Evolutionary conservation across 1,140 invertebrate species (phyloP).

Genomic region (Halesus radiatus): DNA sequence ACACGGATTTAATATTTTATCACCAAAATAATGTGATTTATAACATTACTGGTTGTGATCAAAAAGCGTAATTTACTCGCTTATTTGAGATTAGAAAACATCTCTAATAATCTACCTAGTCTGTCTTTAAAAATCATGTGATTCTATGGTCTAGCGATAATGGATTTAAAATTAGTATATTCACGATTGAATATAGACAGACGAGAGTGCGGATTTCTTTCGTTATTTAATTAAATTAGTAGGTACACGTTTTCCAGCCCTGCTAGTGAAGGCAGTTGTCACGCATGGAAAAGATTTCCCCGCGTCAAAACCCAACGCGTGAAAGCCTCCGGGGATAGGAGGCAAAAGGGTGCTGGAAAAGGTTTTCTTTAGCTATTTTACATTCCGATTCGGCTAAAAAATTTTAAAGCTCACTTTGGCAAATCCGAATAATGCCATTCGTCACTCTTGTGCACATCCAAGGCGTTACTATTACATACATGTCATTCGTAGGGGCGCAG

Average conservation of each 20-base stretch:
- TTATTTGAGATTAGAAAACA: no score
- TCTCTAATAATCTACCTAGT: no score
- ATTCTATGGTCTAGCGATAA: no score
- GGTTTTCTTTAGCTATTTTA: conserved; percentile 27
- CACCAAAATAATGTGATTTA: no score
- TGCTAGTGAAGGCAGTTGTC: conserved; percentile 41
- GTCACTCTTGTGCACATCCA: conserved; percentile 31
- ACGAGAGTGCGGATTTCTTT: neutral
- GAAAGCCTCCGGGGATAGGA: conserved; percentile 25
- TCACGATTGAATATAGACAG: neutral
- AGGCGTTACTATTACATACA: conserved; percentile 20
- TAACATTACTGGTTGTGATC: no score
- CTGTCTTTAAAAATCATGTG: no score
- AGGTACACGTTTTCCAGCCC: neutral
- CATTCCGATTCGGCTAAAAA: conserved; percentile 17
- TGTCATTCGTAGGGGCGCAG: conserved; percentile 3
- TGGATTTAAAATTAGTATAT: neutral
- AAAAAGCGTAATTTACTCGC: no score
- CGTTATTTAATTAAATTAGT: neutral
- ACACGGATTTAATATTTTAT: no score
- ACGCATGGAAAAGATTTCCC: conserved; percentile 43
- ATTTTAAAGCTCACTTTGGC: conserved; percentile 33
- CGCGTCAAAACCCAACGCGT: conserved; percentile 36
- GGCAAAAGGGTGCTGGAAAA: conserved; percentile 17
- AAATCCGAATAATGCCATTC: conserved; percentile 28